These are phyloP conservation scores for Pasiphila rectangulata DNA, from an alignment of 2,888 invertebrate genomes.

Conservation along the genomic window DNA sequence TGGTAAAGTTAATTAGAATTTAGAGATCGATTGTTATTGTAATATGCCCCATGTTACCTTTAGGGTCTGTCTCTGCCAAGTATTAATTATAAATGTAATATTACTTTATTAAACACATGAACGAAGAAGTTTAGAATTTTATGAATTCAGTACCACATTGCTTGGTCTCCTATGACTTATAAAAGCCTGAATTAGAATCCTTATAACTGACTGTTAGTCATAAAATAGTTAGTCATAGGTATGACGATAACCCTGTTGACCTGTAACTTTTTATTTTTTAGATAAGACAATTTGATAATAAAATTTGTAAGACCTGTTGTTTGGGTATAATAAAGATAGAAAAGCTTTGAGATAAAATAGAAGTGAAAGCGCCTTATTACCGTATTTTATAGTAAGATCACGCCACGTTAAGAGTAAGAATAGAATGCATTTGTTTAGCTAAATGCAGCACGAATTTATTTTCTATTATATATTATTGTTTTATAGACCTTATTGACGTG, in stretches of 20 bases:
- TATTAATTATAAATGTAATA: too few relatives aligned
- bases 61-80: neutral
- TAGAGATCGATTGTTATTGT: neutral
- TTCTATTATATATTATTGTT: conserved; percentile 13
- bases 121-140: too few relatives aligned
- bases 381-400: conserved; percentile 19
- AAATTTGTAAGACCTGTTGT: too few relatives aligned
- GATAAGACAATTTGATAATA: too few relatives aligned
- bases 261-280: too few relatives aligned
- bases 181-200: too few relatives aligned
- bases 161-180: too few relatives aligned
- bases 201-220: too few relatives aligned
- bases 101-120: too few relatives aligned
- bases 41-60: neutral
- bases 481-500: conserved; percentile 4
- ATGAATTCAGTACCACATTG: too few relatives aligned
- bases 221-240: too few relatives aligned
- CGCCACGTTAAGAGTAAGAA: conserved; percentile 33
- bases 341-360: conserved; percentile 11
- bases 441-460: conserved; percentile 21
- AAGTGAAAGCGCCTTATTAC: conserved; percentile 22
- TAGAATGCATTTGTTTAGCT: conserved; percentile 30
- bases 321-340: neutral
- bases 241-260: too few relatives aligned
- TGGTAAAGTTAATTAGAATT: neutral